Evolutionary conservation across 2,888 invertebrate genomes (phyloP).

Genomic region (Mythimna loreyi): DNA sequence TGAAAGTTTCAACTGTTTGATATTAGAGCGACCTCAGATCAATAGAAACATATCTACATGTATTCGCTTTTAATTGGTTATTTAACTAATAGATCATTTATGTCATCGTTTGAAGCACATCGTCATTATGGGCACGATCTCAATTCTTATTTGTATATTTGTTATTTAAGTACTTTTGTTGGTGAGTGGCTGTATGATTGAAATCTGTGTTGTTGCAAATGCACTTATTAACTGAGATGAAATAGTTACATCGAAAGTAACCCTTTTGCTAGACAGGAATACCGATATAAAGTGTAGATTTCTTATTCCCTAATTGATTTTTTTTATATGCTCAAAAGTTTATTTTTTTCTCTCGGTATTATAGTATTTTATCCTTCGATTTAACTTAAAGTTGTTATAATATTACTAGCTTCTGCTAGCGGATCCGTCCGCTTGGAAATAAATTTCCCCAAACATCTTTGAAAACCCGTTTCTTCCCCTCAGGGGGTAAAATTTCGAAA

Average conservation of each 20-base stretch:
- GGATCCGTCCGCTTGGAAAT: too few relatives aligned
- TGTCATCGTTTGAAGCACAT: slow-evolving; percentile 71
- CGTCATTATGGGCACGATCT: slow-evolving; percentile 87
- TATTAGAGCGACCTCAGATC: slow-evolving; percentile 44
- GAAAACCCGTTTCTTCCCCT: too few relatives aligned
- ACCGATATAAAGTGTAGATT: slow-evolving; percentile 20
- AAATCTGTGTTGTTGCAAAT: slow-evolving; percentile 61
- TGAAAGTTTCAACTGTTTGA: slow-evolving; percentile 12
- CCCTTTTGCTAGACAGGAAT: slow-evolving; percentile 24
- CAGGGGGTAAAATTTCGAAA: too few relatives aligned
- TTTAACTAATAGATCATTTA: slow-evolving; percentile 50
- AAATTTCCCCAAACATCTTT: too few relatives aligned
- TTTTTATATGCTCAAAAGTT: slow-evolving; percentile 41
- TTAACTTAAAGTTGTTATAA: neutral
- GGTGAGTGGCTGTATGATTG: slow-evolving; percentile 69
- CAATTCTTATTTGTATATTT: slow-evolving; percentile 80
- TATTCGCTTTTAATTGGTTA: slow-evolving; percentile 65
- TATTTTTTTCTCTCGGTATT: slow-evolving; percentile 29
- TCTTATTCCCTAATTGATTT: slow-evolving; percentile 6
- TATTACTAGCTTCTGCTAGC: too few relatives aligned
- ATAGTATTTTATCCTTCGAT: slow-evolving; percentile 13
- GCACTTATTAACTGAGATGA: slow-evolving; percentile 28
- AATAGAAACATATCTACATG: slow-evolving; percentile 46
- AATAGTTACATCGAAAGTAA: slow-evolving; percentile 34
- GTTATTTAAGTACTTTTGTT: slow-evolving; percentile 78